Percentiles rank a stretch among this genome's conserved stretches.
These are phyloP conservation scores for Peromyscus nudipes DNA, from an alignment of 2,797 vertebrate genomes.

Conservation along the genomic window DNA sequence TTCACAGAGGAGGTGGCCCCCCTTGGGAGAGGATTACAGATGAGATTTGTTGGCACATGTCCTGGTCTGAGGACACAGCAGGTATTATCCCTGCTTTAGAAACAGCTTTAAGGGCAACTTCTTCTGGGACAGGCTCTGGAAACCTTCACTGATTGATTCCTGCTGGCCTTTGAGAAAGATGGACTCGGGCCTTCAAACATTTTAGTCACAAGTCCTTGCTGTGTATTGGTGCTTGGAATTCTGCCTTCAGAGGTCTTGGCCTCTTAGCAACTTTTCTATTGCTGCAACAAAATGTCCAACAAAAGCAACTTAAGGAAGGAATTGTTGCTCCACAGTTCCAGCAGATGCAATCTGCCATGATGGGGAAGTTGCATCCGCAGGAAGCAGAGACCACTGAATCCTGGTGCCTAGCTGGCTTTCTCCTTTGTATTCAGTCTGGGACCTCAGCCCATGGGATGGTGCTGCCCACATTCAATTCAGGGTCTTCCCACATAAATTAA, in stretches of 20 bases:
- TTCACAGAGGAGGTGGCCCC: not conserved
- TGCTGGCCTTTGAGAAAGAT: not conserved
- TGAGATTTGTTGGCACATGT: not conserved
- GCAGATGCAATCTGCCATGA: not conserved
- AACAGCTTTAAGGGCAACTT: not conserved
- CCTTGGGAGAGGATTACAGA: not conserved
- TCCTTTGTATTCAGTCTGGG: not conserved
- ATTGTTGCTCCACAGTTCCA: too few relatives aligned
- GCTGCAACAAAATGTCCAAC: not conserved
- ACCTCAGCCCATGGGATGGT: not conserved
- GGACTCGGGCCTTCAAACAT: too few relatives aligned
- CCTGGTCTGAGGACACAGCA: not conserved
- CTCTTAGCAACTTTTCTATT: not conserved
- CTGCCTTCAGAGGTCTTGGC: not conserved
- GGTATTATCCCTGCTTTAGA: not conserved
- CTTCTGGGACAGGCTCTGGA: not conserved
- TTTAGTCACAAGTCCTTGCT: accelerated
- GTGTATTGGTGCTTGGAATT: not conserved
- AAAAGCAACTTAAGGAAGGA: not conserved
- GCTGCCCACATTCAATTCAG: not conserved
- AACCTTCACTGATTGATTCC: not conserved
- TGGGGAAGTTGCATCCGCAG: not conserved
- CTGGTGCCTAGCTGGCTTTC: not conserved
- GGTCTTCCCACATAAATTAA: not conserved
- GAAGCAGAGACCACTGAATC: not conserved